Conservation (phyloP, 2,888 invertebrate genomes). For the Sesia bembeciformis region DNA sequence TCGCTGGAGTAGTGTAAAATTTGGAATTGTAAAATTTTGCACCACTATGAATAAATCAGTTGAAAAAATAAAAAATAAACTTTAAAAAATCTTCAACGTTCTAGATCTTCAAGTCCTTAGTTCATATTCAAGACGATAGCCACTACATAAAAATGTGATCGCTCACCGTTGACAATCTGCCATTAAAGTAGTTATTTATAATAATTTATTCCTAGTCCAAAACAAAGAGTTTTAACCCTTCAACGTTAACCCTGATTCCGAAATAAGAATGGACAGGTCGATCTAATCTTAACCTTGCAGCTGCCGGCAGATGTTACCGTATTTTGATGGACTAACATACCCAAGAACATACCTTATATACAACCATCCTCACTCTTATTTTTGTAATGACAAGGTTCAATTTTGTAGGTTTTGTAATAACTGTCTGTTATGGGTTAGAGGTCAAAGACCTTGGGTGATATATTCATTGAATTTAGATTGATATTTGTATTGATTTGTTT, state of each 20-base stretch:
- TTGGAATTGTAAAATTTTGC: too few species aligned
- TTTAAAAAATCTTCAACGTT: too few species aligned
- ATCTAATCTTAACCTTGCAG: conserved; percentile 55
- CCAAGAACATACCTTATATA: not conserved
- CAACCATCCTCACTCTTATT: too few species aligned
- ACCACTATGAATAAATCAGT: too few species aligned
- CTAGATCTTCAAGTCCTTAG: too few species aligned
- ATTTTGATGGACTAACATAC: conserved; percentile 17
- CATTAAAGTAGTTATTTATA: not conserved
- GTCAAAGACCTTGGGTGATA: conserved; percentile 9
- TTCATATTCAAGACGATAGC: too few species aligned
- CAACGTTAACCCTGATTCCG: conserved; percentile 36
- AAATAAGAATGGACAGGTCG: conserved; percentile 47
- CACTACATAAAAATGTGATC: too few species aligned
- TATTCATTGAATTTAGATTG: conserved; percentile 10
- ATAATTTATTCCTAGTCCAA: not conserved
- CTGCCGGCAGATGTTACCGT: conserved; percentile 60
- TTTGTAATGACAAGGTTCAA: too few species aligned
- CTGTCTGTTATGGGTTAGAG: not conserved
- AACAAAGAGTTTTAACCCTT: conserved; percentile 37
- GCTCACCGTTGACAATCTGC: not conserved
- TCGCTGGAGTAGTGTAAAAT: too few species aligned
- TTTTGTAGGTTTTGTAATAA: too few species aligned
- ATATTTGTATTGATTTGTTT: conserved; percentile 12
- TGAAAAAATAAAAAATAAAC: too few species aligned